These are phyloP conservation scores for Chelon labrosus DNA, from an alignment of 2,797 vertebrate species.

Conservation along the genomic window DNA sequence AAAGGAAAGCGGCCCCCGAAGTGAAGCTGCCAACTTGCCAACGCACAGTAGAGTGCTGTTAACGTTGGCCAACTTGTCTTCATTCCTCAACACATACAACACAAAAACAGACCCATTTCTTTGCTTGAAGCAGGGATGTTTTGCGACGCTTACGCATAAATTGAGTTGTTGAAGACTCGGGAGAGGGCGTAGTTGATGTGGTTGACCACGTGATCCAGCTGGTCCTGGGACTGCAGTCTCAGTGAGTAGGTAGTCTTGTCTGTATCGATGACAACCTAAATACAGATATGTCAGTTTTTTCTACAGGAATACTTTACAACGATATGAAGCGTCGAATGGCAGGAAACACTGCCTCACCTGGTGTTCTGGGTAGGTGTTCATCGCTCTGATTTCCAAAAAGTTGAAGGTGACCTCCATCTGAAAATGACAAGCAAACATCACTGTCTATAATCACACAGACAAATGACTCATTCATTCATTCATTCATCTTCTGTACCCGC, in stretches of 20 bases:
- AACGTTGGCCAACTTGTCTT: slow-evolving; percentile 49
- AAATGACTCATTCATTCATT: too few species aligned
- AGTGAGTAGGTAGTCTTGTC: slow-evolving; percentile 90
- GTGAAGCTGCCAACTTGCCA: slow-evolving; percentile 55
- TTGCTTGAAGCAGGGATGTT: background rate
- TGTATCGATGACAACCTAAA: slow-evolving; percentile 91
- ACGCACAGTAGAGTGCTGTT: slow-evolving; percentile 49
- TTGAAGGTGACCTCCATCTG: slow-evolving; percentile 93
- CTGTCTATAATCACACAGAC: background rate
- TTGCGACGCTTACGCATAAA: slow-evolving; percentile 83
- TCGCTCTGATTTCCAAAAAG: slow-evolving; percentile 92
- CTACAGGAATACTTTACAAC: background rate
- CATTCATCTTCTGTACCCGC: too few species aligned
- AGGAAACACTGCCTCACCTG: slow-evolving; percentile 79
- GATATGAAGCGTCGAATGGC: background rate
- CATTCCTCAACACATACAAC: slow-evolving; percentile 20
- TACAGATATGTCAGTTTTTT: background rate
- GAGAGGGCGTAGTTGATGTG: slow-evolving; percentile 91
- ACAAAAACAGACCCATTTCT: slow-evolving; percentile 15
- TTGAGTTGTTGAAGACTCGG: slow-evolving; percentile 91
- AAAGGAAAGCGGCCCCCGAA: slow-evolving; percentile 38
- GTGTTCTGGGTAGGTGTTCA: slow-evolving; percentile 89
- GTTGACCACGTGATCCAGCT: slow-evolving; percentile 89
- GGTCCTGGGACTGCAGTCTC: slow-evolving; percentile 86
- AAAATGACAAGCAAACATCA: slow-evolving; percentile 17